Evolutionary conservation across 2,888 invertebrate genomes (phyloP).

Genomic region (Criorhina ranunculi): DNA sequence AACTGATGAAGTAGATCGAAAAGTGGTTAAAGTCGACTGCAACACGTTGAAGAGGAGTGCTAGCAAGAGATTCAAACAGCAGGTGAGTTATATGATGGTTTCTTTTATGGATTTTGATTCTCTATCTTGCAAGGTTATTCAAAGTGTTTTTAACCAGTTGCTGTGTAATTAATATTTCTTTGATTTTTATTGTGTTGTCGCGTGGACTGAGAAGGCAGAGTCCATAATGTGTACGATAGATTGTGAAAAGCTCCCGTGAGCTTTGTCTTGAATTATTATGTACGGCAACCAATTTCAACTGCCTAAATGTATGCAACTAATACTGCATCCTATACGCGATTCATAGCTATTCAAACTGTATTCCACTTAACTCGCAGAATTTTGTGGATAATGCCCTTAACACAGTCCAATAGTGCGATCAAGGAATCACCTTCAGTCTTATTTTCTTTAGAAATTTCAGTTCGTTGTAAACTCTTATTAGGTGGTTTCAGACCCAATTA

Average conservation of each 20-base stretch:
- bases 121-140: neutral
- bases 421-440: too few relatives aligned
- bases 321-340: neutral
- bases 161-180: neutral
- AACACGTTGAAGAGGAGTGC: constrained; percentile 94
- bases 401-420: too few relatives aligned
- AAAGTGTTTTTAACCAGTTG: neutral
- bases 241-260: neutral
- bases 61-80: constrained; percentile 89
- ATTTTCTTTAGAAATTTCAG: too few relatives aligned
- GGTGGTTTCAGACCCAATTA: too few relatives aligned
- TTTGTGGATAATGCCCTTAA: too few relatives aligned
- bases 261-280: neutral
- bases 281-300: neutral
- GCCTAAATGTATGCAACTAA: constrained; percentile 3
- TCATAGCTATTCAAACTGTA: neutral
- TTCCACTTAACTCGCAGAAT: too few relatives aligned
- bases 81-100: constrained; percentile 80
- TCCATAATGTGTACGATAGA: too few relatives aligned
- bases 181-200: neutral
- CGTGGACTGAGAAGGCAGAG: neutral
- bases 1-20: constrained; percentile 81
- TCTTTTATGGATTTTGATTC: neutral
- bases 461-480: too few relatives aligned
- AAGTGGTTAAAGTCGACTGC: constrained; percentile 84